Evolutionary conservation across 2,113 vertebrate genomes (phyloP).

Genomic region (Fregetta grallaria): DNA sequence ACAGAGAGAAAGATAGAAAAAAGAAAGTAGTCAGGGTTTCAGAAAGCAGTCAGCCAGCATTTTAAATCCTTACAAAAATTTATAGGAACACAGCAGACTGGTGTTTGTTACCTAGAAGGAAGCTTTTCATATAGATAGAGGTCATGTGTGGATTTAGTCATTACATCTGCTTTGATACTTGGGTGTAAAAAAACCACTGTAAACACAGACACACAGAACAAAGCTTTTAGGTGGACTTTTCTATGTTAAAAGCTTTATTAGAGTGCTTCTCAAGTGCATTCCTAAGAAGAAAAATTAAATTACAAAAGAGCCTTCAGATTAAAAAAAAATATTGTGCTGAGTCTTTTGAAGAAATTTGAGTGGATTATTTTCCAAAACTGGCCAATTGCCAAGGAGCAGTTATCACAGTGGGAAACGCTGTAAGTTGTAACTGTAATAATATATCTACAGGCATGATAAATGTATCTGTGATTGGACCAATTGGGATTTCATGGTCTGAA

Average conservation of each 20-base stretch:
- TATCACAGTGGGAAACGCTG: background rate
- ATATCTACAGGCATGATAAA: constrained; percentile 40
- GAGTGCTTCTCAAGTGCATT: background rate
- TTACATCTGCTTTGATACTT: background rate
- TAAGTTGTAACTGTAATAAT: background rate
- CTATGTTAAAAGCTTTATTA: background rate
- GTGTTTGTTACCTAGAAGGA: background rate
- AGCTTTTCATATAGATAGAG: background rate
- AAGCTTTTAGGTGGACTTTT: background rate
- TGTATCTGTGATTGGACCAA: constrained; percentile 40
- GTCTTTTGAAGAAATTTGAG: background rate
- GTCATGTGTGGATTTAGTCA: background rate
- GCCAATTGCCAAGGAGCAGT: background rate
- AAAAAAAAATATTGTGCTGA: background rate
- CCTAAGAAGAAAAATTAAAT: constrained; percentile 16
- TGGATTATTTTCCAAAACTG: background rate
- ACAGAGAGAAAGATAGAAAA: background rate
- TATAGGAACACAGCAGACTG: background rate
- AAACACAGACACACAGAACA: background rate
- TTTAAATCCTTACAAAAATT: background rate
- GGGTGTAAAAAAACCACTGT: background rate
- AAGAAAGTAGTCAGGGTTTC: background rate
- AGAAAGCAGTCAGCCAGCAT: background rate
- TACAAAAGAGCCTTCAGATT: background rate
- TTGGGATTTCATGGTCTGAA: constrained; percentile 65